Evolutionary conservation across 2,888 invertebrate genomes (phyloP), one percentile per base, ranked within the genome.

Genomic region (Strigamia transsilvanica): DNA sequence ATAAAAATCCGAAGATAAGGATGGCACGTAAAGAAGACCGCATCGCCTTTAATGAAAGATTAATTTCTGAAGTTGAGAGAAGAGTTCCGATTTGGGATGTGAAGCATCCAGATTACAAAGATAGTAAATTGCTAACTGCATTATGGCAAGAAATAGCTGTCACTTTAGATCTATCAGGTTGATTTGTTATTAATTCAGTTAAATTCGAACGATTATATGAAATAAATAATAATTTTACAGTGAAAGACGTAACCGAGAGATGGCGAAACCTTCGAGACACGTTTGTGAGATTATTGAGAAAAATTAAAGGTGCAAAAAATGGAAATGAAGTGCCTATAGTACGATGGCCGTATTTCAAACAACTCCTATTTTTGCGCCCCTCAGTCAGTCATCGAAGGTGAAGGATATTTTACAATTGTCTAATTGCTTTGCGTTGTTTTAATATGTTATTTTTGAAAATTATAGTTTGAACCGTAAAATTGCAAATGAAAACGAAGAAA

Each of bases 1-100:
- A 38, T 38, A 51, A 27, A n/a, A 51, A 15, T 51, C 18, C 6
- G 51, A 51, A 4, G 51, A 51, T 9, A 61, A 18, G 18, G 7
- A 61, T 61, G 61, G 61, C 61, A 23, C 21, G 21, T 61, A 61
- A 61, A 21, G 61, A 61, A 21, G 61, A 61, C 18, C 61, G 61
- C 18, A 61, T 61, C 61, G 61, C 61, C 18, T 61, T 61, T 61
- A 61, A 61, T 23, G 61, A 61, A 21, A 61, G 61, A 61, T 61
- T 61, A 61, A 61, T 61, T 61, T 61, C 61, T 12, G 61, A 61
- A 61, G 61, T 61, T 61, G 61, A 61, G 61, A 61, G 23, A 61
- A 15, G 61, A 12, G 61, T 61, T 6, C 61, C 61, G 7, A 61
- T 61, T 61, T 61, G 61, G 61, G 61, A 61, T 9, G 61, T 61